A percentile compares a stretch with the other conserved stretches of the same genome.
Conservation (phyloP, 2,797 vertebrate species). For the Hapalemur alaotrensis region DNA sequence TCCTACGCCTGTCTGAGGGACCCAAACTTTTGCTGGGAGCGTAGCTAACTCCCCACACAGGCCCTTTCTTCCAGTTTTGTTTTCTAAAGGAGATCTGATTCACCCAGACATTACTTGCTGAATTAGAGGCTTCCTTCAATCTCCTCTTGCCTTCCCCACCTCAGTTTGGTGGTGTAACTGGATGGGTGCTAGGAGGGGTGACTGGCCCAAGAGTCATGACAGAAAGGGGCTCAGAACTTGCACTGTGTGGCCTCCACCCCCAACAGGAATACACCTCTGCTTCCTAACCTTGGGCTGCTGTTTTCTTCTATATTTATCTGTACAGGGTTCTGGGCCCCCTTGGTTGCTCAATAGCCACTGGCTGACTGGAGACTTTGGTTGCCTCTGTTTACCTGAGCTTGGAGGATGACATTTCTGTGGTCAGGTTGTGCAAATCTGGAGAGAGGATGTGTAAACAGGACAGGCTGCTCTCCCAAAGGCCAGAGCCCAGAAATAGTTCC, state of each 20-base stretch:
- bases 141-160: not conserved
- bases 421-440: conserved; percentile 47
- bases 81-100: conserved; percentile 14
- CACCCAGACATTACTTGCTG: not conserved
- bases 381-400: conserved; percentile 51
- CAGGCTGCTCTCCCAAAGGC: conserved; percentile 34
- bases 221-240: not conserved
- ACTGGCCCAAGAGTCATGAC: not conserved
- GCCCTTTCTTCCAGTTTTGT: not conserved
- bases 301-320: not conserved
- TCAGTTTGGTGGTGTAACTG: not conserved
- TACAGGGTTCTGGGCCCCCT: not conserved
- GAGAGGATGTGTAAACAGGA: conserved; percentile 47
- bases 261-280: not conserved
- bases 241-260: not conserved
- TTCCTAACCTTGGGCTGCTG: not conserved
- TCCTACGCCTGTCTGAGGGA: too few relatives aligned
- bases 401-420: conserved; percentile 27
- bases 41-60: too few relatives aligned
- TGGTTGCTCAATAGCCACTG: not conserved
- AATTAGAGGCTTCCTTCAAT: not conserved
- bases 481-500: conserved; percentile 42
- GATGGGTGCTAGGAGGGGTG: not conserved
- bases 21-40: too few relatives aligned
- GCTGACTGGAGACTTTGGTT: not conserved